Percentiles rank a stretch among this genome's conserved stretches.
Evolutionary conservation across 2,113 vertebrate species (phyloP).

Genomic region (Callopanchax toddi): DNA sequence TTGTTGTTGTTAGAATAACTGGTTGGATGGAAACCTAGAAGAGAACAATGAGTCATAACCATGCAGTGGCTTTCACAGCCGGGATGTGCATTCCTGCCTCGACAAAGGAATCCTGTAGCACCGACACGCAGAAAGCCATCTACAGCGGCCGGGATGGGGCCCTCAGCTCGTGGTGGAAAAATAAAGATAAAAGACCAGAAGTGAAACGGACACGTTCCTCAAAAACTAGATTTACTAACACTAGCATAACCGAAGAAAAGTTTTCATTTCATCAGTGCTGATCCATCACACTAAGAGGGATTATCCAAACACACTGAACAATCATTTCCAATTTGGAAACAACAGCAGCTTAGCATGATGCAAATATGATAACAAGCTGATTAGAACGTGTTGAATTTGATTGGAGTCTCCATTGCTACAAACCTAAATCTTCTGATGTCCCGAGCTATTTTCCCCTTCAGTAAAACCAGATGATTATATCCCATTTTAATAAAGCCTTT

Average conservation of each 20-base stretch:
- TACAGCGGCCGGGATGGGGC: conserved; percentile 26
- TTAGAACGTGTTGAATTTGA: background rate
- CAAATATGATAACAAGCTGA: conserved; percentile 4
- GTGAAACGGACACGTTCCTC: background rate
- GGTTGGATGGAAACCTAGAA: conserved; percentile 66
- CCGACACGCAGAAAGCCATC: conserved; percentile 29
- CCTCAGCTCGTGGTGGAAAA: conserved; percentile 8
- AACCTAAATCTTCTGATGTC: background rate
- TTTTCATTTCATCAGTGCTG: background rate
- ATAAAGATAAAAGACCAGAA: conserved; percentile 43
- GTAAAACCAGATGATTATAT: background rate
- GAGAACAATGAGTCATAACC: conserved; percentile 69
- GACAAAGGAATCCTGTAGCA: conserved; percentile 71
- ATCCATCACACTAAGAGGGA: background rate
- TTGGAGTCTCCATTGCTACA: background rate
- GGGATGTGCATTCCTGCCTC: conserved; percentile 71
- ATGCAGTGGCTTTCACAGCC: conserved; percentile 70
- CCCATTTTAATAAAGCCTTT: background rate
- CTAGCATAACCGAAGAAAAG: background rate
- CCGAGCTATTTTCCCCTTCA: background rate
- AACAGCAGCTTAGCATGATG: background rate
- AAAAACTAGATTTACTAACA: conserved; percentile 12
- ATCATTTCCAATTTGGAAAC: background rate
- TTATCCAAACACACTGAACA: background rate
- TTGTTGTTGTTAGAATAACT: conserved; percentile 46